Evolutionary conservation across 2,888 invertebrate genomes (phyloP).

Genomic region (Pinctada fucata): DNA sequence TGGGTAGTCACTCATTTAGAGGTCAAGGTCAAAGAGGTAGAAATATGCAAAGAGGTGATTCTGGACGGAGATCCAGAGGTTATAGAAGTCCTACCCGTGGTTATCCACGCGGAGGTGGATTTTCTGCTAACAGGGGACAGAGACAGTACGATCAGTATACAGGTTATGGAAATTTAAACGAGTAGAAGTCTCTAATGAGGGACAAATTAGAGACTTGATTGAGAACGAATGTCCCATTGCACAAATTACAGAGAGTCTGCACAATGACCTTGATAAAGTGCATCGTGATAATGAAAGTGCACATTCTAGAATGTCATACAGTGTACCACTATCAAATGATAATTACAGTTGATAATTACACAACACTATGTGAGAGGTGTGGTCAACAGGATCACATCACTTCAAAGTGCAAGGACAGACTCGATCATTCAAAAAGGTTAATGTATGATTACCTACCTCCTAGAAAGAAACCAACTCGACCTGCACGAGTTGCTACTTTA

Average conservation of each 20-base stretch:
- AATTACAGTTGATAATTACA: background rate
- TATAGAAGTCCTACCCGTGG: background rate
- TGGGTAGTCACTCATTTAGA: too few species aligned
- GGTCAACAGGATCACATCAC: background rate
- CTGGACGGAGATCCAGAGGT: background rate
- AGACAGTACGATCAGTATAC: background rate
- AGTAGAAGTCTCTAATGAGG: slow-evolving; percentile 6
- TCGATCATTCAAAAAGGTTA: slow-evolving; percentile 8
- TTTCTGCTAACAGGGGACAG: background rate
- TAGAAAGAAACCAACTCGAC: background rate
- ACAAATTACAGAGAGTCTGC: background rate
- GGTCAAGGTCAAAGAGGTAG: background rate
- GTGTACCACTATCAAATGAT: too few species aligned
- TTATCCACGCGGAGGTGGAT: background rate
- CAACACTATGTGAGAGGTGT: slow-evolving; percentile 1
- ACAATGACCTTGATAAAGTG: too few species aligned
- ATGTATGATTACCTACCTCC: background rate
- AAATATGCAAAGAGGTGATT: background rate
- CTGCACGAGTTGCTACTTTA: background rate
- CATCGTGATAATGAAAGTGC: too few species aligned
- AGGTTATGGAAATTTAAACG: slow-evolving; percentile 2
- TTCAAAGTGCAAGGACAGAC: background rate
- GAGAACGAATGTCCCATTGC: background rate
- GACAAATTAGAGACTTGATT: slow-evolving; percentile 2
- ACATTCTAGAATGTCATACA: too few species aligned